Base-by-base conservation (phyloP, 2,888 invertebrate species). In the Ferdinandea cuprea region DNA sequence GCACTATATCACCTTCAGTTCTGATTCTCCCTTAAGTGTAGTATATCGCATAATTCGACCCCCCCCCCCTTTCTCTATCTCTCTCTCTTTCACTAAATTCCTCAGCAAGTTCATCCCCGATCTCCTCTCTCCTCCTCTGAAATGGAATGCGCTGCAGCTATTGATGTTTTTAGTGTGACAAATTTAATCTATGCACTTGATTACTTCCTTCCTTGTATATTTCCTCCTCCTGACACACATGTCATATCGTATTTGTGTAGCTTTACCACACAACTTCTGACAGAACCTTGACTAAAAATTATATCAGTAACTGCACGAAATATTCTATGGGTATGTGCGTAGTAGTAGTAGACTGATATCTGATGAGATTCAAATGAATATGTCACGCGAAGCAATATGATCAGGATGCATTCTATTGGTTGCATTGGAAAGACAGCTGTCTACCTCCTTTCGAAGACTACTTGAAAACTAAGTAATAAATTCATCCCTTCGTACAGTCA, bases 121-220 rank as follows among this genome's bases (percentile, higher is more conserved):
- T 25, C 19, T 1, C 66, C 40, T n/a, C n/a, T n/a, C n/a, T n/a
- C n/a, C n/a, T n/a, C n/a, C n/a, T n/a, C n/a, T n/a, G n/a, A 58
- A 28, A 54, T 19, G 44, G 35, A 54, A 65, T 48, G 37, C 28
- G 37, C 69, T 54, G 48, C 63, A 48, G 71, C 74, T 44, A 54
- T 40, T 61, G 37, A 71, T 56, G 72, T 72, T 72, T 77, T 83
- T 61, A 66, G 76, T 77, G 77, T 72, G 81, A 77, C 81, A 83
- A 77, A 83, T 72, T 61, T 83, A 83, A 83, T 78, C 83, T 48
- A 61, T 52, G 56, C 73, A 72, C 61, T 78, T 68, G 71, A 77
- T 81, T 52, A 50, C 44, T 48, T 68, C 68, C 72, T 63, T 73
- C 68, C 78, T 58, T 42, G 28, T 8, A 25, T 25, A 44, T 46